Evolutionary conservation across 2,113 vertebrate genomes (phyloP), one percentile per base, ranked within the genome.

Genomic region (Xiphophorus couchianus): DNA sequence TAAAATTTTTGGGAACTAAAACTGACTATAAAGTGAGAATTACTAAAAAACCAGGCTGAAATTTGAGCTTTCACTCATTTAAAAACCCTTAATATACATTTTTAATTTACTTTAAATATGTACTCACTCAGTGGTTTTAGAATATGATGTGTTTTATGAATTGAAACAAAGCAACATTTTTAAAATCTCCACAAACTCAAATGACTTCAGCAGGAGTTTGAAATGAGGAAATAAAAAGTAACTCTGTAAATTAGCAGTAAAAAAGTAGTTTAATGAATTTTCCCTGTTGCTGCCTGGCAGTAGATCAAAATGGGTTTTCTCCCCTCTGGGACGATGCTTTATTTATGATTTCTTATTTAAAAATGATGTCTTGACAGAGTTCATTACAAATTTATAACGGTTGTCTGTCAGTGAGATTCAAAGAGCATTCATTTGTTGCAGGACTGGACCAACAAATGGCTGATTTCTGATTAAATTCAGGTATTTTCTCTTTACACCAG

Each of bases 271-370:
- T 29, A 65, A 74, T 76, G 7, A 39, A 42, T 76, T 76, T 73
- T 22, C 75, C 81, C 14, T 69, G 35, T 61, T 62, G 35, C 60
- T 70, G 60, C 33, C 22, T 51, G 60, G 69, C 22, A 10, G 0
- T 3, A 27, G 65, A 85, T 77, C 35, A 81, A 73, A 81, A 62
- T 28, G 31, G 15, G 62, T 27, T 28, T 29, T 62, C 13, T 63
- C 37, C 76, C 66, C 29, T 35, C 10, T n/a, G n/a, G 69, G 73
- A 58, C 48, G 27, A 22, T 60, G 64, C 51, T 76, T 80, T 62
- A 82, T 85, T 77, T 77, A 62, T 77, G 71, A 77, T 69, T 84
- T 58, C 64, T 65, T 2, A 4, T 78, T 74, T 76, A 17, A n/a
- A 73, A 78, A 62, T 71, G 22, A 78, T 14, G 48, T 66, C 62